phyloP scores from a whole-genome alignment of 35 echinoderm and acorn worm genomes.

The Patiria miniata region DNA sequence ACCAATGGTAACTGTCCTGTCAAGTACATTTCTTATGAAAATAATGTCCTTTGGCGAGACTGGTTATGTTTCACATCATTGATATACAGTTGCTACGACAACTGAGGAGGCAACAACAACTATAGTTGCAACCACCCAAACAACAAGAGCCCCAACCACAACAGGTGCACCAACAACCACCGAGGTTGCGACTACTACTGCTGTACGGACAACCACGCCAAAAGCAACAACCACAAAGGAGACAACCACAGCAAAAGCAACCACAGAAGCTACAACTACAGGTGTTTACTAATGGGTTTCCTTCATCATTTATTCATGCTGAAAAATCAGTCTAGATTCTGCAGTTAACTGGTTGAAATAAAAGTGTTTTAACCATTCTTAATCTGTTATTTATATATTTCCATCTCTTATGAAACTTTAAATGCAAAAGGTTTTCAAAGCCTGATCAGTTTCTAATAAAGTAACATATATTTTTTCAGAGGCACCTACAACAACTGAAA shows the following conservation, averaged over 20 bases:
- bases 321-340: too few relatives aligned
- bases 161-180: background rate
- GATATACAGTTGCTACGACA: background rate
- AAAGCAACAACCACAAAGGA: background rate
- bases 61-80: background rate
- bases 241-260: background rate
- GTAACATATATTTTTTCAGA: background rate
- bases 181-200: background rate
- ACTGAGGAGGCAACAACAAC: background rate
- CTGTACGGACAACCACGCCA: background rate
- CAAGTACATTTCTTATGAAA: background rate
- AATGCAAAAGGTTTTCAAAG: too few relatives aligned
- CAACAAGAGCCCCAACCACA: background rate
- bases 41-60: background rate
- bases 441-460: background rate
- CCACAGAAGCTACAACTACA: background rate
- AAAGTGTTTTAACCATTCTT: too few relatives aligned
- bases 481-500: background rate
- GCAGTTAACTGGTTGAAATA: too few relatives aligned
- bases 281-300: too few relatives aligned
- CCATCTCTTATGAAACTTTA: too few relatives aligned
- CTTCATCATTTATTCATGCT: too few relatives aligned
- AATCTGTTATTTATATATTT: too few relatives aligned
- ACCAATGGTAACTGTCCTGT: too few relatives aligned
- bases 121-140: background rate